A percentile compares a stretch with the other conserved stretches of the same genome.
These are phyloP conservation scores for Arvicanthis niloticus DNA, from an alignment of 2,113 vertebrate genomes.

Conservation along the genomic window DNA sequence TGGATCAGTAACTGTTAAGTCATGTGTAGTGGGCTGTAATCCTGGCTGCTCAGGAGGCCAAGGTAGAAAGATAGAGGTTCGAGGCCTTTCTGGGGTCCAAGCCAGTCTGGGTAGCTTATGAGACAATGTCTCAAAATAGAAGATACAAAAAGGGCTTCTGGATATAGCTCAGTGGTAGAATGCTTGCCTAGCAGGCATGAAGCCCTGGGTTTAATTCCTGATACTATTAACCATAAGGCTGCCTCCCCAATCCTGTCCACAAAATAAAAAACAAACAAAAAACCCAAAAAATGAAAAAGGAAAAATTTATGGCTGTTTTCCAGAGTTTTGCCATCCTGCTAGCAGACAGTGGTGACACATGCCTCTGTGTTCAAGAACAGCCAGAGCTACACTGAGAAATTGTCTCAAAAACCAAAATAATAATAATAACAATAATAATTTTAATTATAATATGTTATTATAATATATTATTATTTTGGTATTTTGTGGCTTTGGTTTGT, in stretches of 20 bases:
- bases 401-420: too few species aligned
- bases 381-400: too few species aligned
- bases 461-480: too few species aligned
- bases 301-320: neutral
- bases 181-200: neutral
- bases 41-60: neutral
- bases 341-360: too few species aligned
- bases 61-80: neutral
- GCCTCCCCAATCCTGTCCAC: too few species aligned
- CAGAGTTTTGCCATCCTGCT: neutral
- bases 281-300: neutral
- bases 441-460: too few species aligned
- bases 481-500: neutral
- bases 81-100: neutral
- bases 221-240: neutral
- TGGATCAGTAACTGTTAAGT: neutral
- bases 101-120: neutral
- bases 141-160: neutral
- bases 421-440: too few species aligned
- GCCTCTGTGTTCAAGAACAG: too few species aligned
- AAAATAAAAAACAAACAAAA: neutral
- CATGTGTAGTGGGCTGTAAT: neutral
- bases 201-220: neutral
- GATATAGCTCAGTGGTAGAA: neutral
- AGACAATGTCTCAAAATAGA: neutral